These are phyloP conservation scores for Prenolepis imparis DNA, from an alignment of 2,888 invertebrate species.

Conservation along the genomic window DNA sequence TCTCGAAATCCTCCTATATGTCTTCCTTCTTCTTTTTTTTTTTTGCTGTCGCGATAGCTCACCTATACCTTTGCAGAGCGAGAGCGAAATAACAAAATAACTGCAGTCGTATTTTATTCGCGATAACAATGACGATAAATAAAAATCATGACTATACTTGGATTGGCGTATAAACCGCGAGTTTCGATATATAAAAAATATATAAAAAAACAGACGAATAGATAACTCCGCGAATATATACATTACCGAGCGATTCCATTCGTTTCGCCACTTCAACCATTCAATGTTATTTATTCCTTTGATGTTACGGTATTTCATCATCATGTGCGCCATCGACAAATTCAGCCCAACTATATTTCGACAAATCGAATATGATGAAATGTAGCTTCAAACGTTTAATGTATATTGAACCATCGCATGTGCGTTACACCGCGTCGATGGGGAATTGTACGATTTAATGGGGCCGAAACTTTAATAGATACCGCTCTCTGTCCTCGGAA, in stretches of 20 bases:
- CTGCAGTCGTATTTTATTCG: neutral
- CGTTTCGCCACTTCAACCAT: conserved; percentile 29
- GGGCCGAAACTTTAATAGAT: conserved; percentile 62
- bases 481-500: conserved; percentile 44
- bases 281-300: conserved; percentile 49
- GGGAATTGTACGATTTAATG: conserved; percentile 35
- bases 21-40: neutral
- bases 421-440: conserved; percentile 54
- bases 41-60: conserved; percentile 17
- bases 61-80: neutral
- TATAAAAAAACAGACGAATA: neutral
- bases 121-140: neutral
- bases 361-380: conserved; percentile 54
- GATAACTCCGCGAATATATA: conserved; percentile 32
- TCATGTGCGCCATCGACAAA: conserved; percentile 13
- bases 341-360: conserved; percentile 21
- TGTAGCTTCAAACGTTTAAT: conserved; percentile 67
- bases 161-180: neutral
- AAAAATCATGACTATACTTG: neutral
- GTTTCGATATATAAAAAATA: neutral
- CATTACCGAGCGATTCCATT: conserved; percentile 34
- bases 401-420: conserved; percentile 62
- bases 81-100: neutral
- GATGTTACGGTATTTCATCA: conserved; percentile 28
- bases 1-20: conserved; percentile 30